phyloP scores from a whole-genome alignment of 2,888 invertebrate genomes.

The Cylindroiulus punctatus region DNA sequence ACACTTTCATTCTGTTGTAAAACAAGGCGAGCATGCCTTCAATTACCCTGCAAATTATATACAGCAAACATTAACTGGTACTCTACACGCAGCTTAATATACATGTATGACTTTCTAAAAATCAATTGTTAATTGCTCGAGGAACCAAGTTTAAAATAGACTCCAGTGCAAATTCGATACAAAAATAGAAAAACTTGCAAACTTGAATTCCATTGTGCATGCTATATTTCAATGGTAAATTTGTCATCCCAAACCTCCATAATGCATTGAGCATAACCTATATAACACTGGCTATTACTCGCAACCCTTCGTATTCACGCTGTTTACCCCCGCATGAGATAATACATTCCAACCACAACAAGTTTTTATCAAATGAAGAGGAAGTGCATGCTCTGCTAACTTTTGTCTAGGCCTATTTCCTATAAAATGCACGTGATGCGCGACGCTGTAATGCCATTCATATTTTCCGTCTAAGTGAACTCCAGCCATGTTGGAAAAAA shows the following conservation, averaged over 20 bases:
- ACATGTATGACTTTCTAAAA: too few relatives aligned
- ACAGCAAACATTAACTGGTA: too few relatives aligned
- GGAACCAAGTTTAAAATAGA: too few relatives aligned
- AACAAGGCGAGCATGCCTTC: background rate
- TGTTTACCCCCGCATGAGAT: conserved; percentile 6
- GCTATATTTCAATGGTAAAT: background rate
- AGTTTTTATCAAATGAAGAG: conserved; percentile 5
- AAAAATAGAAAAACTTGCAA: background rate
- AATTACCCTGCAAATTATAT: background rate
- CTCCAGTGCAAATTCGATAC: background rate
- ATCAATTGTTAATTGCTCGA: too few relatives aligned
- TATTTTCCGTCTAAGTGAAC: conserved; percentile 1
- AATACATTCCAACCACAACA: conserved; percentile 23
- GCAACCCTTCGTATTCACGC: background rate
- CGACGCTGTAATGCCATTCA: background rate
- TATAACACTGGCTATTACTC: background rate
- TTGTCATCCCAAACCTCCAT: background rate
- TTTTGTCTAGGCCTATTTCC: conserved; percentile 34
- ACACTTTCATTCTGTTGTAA: background rate
- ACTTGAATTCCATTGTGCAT: too few relatives aligned
- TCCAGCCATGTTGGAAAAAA: background rate
- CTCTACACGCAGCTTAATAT: too few relatives aligned
- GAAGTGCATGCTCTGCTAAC: conserved; percentile 16
- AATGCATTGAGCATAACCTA: background rate
- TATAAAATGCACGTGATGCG: conserved; percentile 16